Evolutionary conservation across 1,140 invertebrate species (phyloP).

Genomic region (Bombus consobrinus): DNA sequence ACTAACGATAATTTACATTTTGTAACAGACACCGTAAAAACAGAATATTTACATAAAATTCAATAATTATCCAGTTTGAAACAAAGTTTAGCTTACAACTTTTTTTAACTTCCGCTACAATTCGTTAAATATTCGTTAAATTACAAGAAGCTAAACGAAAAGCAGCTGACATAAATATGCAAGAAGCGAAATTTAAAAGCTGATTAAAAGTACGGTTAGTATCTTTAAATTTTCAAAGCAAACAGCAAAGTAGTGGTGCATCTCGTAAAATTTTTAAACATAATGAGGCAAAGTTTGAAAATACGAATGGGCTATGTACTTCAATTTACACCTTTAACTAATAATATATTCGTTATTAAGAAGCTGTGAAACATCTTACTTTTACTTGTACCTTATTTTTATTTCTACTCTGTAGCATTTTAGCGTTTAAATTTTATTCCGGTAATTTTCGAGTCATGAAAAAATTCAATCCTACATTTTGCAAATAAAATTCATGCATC

Average conservation of each 20-base stretch:
- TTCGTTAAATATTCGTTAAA: not conserved
- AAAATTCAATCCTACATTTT: not conserved
- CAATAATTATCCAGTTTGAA: not conserved
- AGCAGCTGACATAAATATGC: not conserved
- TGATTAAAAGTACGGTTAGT: not conserved
- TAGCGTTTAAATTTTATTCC: not conserved
- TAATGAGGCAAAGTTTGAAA: not conserved
- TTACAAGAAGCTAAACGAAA: not conserved
- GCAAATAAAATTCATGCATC: not conserved
- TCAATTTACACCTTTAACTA: not conserved
- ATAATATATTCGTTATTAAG: not conserved
- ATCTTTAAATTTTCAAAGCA: not conserved
- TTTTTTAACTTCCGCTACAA: not conserved
- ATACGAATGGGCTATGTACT: not conserved
- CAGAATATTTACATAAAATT: not conserved
- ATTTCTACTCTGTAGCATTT: not conserved
- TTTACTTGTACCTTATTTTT: not conserved
- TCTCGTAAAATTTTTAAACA: not conserved
- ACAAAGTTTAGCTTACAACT: no score
- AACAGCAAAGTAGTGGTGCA: not conserved
- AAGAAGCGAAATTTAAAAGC: not conserved
- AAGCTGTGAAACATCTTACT: not conserved
- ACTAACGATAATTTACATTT: no score
- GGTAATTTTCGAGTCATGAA: not conserved
- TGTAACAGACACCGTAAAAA: not conserved